Percentiles rank a stretch among this genome's conserved stretches.
Evolutionary conservation across 2,113 vertebrate species (phyloP).

Genomic region (Meles meles): DNA sequence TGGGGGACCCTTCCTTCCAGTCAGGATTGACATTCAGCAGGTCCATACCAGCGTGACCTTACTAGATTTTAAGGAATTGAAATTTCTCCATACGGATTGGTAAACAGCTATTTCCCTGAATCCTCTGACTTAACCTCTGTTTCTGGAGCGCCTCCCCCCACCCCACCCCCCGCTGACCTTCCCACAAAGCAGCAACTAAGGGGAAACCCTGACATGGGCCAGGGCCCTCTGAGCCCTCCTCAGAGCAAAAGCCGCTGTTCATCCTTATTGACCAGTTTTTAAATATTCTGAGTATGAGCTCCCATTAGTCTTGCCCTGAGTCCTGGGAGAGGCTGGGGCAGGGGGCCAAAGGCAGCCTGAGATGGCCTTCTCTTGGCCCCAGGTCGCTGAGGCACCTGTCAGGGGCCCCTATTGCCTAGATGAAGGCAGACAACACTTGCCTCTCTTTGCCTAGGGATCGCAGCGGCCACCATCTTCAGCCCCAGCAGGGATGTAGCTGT

Average conservation of each 20-base stretch:
- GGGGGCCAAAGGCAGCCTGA: neutral
- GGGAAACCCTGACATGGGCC: neutral
- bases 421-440: neutral
- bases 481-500: slow-evolving; percentile 87
- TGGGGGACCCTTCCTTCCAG: neutral
- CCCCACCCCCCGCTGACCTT: neutral
- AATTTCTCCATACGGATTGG: neutral
- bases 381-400: neutral
- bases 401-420: fast-evolving
- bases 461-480: slow-evolving; percentile 95
- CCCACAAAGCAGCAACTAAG: neutral
- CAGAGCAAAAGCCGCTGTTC: neutral
- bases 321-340: neutral
- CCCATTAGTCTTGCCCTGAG: neutral
- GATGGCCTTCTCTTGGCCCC: neutral
- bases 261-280: neutral
- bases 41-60: neutral
- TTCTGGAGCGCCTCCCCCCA: neutral
- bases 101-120: neutral
- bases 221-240: neutral
- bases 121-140: neutral
- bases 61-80: neutral
- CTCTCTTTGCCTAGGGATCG: slow-evolving; percentile 83
- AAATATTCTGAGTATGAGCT: neutral
- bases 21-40: neutral